Conservation (phyloP, 2,113 vertebrate species). For the Recurvirostra avosetta region DNA sequence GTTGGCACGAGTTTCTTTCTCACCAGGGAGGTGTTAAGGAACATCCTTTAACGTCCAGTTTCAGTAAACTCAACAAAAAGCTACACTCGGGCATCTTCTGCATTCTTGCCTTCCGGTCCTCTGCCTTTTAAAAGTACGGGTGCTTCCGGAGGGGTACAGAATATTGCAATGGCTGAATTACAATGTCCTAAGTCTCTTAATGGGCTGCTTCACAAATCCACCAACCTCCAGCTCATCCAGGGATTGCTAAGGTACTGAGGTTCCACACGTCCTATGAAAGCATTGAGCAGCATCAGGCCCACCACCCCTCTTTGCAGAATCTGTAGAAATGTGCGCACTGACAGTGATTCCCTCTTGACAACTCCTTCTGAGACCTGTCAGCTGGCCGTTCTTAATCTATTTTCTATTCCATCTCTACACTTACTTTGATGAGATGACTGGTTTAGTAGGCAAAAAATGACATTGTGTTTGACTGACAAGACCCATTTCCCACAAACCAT, state of each 20-base stretch:
- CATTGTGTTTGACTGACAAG: background rate
- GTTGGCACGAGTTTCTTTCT: background rate
- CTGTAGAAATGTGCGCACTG: background rate
- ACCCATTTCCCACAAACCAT: background rate
- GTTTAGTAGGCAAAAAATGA: background rate
- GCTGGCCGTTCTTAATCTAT: background rate
- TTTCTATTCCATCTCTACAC: background rate
- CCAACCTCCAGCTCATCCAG: background rate
- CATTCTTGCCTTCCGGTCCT: background rate
- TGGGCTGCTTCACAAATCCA: background rate
- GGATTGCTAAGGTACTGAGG: background rate
- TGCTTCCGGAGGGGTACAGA: background rate
- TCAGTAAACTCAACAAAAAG: background rate
- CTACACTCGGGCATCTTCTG: background rate
- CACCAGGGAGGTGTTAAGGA: background rate
- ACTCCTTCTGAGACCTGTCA: background rate
- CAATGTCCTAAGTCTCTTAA: background rate
- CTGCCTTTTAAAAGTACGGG: background rate
- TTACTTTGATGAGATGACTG: background rate
- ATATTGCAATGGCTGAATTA: background rate
- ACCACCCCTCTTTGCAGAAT: background rate
- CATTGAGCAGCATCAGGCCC: background rate
- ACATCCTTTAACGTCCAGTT: background rate
- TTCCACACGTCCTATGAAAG: background rate
- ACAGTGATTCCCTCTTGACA: background rate